phyloP scores from a whole-genome alignment of 2,797 vertebrate species.

The Halcyon smyrnensis region DNA sequence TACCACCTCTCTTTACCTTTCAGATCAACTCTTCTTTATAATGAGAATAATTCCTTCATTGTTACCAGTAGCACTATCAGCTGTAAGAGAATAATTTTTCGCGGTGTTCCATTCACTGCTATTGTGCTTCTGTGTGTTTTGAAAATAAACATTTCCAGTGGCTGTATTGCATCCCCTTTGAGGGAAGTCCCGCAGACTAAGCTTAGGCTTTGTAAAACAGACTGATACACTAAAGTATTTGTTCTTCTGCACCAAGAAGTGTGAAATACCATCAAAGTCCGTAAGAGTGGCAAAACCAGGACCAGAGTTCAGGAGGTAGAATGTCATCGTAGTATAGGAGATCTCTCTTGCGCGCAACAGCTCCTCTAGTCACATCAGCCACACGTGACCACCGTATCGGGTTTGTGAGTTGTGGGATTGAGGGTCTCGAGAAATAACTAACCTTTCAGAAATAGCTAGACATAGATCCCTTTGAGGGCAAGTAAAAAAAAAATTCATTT shows the following conservation, averaged over 20 bases:
- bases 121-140: background rate
- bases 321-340: background rate
- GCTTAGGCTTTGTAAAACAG: background rate
- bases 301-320: background rate
- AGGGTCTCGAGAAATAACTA: background rate
- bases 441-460: background rate
- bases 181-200: background rate
- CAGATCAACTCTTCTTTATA: constrained; percentile 65
- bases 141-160: background rate
- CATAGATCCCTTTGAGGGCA: background rate
- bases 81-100: constrained; percentile 26
- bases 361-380: background rate
- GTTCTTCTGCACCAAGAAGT: background rate
- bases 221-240: background rate
- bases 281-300: background rate
- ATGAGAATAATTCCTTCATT: constrained; percentile 69
- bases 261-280: background rate
- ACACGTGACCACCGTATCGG: rapidly evolving
- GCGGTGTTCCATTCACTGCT: background rate
- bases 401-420: background rate
- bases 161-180: background rate
- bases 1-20: constrained; percentile 75
- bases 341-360: background rate
- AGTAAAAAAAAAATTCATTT: background rate
- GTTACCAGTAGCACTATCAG: constrained; percentile 24